Evolutionary conservation across 2,113 vertebrate species (phyloP).

Genomic region (Sigmodon hispidus): DNA sequence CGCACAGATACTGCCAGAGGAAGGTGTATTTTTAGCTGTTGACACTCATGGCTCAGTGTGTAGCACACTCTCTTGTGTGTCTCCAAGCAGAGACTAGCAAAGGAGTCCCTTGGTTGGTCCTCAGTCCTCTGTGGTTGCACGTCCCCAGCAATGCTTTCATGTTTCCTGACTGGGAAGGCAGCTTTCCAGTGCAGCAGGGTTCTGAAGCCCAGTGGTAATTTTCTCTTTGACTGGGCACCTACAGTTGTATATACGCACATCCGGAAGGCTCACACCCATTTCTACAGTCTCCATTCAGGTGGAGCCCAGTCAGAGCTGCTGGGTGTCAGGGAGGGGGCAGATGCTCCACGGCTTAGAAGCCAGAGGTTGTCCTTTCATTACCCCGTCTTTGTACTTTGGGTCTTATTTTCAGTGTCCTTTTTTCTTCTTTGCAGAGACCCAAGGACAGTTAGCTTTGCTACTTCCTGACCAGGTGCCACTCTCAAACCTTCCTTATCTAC

Average conservation of each 20-base stretch:
- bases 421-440: not conserved
- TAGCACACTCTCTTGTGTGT: not conserved
- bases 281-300: not conserved
- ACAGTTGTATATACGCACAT: not conserved
- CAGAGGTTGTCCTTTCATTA: not conserved
- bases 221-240: not conserved
- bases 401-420: not conserved
- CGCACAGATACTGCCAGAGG: constrained; percentile 25
- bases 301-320: no score
- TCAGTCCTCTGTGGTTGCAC: not conserved
- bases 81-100: not conserved
- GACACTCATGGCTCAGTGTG: not conserved
- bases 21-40: not conserved
- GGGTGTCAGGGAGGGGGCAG: not conserved
- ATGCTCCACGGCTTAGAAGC: not conserved
- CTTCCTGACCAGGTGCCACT: not conserved
- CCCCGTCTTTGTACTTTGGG: not conserved
- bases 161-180: not conserved
- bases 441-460: not conserved
- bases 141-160: not conserved
- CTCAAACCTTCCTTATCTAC: not conserved
- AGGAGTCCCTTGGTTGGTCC: not conserved
- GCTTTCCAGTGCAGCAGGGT: not conserved
- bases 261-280: not conserved
- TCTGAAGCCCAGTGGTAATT: not conserved